Base-by-base conservation (phyloP, 2,113 vertebrate genomes). In the Tamias sibiricus region DNA sequence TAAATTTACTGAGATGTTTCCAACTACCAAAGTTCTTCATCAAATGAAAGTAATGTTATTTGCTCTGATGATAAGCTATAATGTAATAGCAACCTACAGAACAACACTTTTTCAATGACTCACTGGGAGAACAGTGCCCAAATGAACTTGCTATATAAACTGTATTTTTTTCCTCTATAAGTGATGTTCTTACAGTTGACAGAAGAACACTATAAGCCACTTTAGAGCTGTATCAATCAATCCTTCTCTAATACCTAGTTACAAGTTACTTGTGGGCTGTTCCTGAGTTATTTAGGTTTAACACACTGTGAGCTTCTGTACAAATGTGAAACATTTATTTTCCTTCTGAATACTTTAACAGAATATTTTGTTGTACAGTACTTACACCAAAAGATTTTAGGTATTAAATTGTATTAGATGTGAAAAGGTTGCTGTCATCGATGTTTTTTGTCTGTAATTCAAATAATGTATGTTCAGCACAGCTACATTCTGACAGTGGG, bases 261-360 rank as follows among this genome's bases (percentile, higher is more conserved):
- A 47, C 47, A 62, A 49, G 30, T 32, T 84, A 80, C 10, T 77
- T 62, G 37, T 44, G 57, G 71, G 52, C 42, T 83, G 7, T 83
- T 83, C 37, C 79, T 97, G 91, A 86, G 32, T 88, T 94, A 62
- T 22, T 76, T 93, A 44, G 2, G 2, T 90, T 93, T 94, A 57
- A 52, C 37, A 74, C 69, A 75, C 42, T 54, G n/a, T 89, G 13
- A 74, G 49, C 69, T 8, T 92, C 40, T 80, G 26, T 89, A 10
- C 35, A 77, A 94, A 77, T 95, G 71, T 95, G 75, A 92, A 96
- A 47, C 84, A 80, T 40, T 90, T 94, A 35, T 68, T 92, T 96
- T 93, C 24, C n/a, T 74, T 95, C 79, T 82, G 20, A 80, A 62
- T 76, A n/a, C 19, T 35, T 79, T 62, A 94, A 87, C 76, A 71